Evolutionary conservation across 2,113 vertebrate genomes (phyloP).

Genomic region (Rhegmatorhina hoffmannsi): DNA sequence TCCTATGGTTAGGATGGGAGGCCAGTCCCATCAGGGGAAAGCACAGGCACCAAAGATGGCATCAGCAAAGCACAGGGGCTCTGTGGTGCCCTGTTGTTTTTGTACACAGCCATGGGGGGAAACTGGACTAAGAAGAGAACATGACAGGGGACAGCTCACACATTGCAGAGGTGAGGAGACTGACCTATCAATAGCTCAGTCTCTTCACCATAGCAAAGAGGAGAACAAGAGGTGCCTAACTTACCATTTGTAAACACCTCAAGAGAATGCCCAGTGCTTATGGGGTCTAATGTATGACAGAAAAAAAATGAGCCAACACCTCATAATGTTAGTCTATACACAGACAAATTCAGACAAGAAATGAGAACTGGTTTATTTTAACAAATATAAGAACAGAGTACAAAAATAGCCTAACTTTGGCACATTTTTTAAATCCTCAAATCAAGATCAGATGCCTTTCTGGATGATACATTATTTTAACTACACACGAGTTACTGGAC

Average conservation of each 20-base stretch:
- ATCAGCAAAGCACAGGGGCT: not conserved
- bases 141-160: not conserved
- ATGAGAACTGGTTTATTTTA: not conserved
- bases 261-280: not conserved
- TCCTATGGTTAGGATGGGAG: not conserved
- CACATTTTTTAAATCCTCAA: not conserved
- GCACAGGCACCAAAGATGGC: not conserved
- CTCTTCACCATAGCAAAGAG: not conserved
- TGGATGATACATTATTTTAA: constrained; percentile 19
- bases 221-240: not conserved
- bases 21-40: not conserved
- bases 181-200: not conserved
- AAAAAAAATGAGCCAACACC: not conserved
- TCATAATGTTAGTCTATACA: not conserved
- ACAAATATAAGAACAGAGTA: not conserved
- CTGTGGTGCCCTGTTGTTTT: not conserved
- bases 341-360: not conserved
- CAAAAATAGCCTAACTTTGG: constrained; percentile 5
- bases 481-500: not conserved
- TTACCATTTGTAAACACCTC: not conserved
- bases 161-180: not conserved
- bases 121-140: not conserved
- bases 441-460: constrained; percentile 21
- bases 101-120: not conserved
- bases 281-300: not conserved